Evolutionary conservation across 92 coral and sea anemone genomes (phyloP).

Genomic region (Epizoanthus ramosus): DNA sequence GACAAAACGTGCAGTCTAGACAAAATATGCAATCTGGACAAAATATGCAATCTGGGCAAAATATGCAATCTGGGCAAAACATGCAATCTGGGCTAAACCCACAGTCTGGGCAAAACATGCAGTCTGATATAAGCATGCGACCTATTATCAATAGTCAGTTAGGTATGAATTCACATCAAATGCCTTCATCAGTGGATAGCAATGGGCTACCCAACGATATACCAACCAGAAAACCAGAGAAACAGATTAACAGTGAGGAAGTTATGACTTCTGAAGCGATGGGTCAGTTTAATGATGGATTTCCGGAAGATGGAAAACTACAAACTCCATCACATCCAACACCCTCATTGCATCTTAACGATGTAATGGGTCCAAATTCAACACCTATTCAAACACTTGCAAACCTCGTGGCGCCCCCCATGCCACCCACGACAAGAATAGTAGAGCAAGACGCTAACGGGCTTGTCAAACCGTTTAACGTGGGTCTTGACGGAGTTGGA

Average conservation of each 20-base stretch:
- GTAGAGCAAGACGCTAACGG: conserved; percentile 34
- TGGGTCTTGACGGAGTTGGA: conserved; percentile 23
- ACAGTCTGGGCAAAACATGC: not conserved
- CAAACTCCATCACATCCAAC: not conserved
- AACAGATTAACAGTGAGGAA: not conserved
- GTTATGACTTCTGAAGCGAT: conserved; percentile 25
- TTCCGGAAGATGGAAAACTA: conserved; percentile 8
- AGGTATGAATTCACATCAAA: not conserved
- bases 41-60: not conserved
- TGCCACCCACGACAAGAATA: conserved; percentile 28
- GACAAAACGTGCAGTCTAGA: not conserved
- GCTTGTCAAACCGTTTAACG: conserved; percentile 21
- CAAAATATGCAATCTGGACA: not conserved
- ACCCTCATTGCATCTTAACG: conserved; percentile 25
- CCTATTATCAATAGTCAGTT: not conserved
- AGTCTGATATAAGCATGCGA: not conserved
- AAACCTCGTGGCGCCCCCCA: conserved; percentile 34
- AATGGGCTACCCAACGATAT: not conserved
- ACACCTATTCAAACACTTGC: conserved; percentile 30
- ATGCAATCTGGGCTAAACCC: too few species aligned
- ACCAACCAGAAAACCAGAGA: not conserved
- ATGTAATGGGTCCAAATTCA: conserved; percentile 12
- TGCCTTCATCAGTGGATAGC: not conserved
- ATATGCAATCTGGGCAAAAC: too few species aligned
- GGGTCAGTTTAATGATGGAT: conserved; percentile 19